Evolutionary conservation across 2,888 invertebrate species (phyloP).

Genomic region (Habrosyne pyritoides): DNA sequence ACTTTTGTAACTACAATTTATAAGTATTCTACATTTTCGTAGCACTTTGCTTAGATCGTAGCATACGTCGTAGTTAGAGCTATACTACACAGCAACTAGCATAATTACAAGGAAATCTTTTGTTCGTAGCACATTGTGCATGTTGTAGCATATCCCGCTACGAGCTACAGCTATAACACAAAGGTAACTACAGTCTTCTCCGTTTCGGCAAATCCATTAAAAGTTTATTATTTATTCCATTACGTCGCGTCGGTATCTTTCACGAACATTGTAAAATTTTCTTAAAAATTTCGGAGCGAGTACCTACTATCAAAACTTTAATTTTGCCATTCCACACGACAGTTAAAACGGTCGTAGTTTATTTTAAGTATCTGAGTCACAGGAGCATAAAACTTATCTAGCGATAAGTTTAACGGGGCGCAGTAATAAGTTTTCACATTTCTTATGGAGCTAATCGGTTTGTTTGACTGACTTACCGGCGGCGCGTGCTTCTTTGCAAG

Average conservation of each 20-base stretch:
- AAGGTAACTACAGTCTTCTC: not conserved
- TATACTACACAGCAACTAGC: not conserved
- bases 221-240: no score
- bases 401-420: not conserved
- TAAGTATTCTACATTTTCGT: not conserved
- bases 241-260: not conserved
- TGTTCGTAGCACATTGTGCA: not conserved
- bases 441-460: not conserved
- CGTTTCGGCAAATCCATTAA: no score
- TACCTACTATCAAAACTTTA: not conserved
- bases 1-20: no score
- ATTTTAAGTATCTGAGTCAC: constrained; percentile 2
- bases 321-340: constrained; percentile 2
- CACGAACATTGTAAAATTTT: constrained; percentile 19
- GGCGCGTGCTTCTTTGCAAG: constrained; percentile 97
- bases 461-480: constrained; percentile 88
- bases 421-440: constrained; percentile 5
- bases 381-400: not conserved
- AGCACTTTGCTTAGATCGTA: not conserved
- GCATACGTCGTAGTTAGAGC: no score
- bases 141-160: not conserved
- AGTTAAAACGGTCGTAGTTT: constrained; percentile 6
- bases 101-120: not conserved
- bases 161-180: not conserved
- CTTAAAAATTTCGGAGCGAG: not conserved